Percentiles rank a stretch among this genome's conserved stretches.
phyloP scores from a whole-genome alignment of 2,888 invertebrate species.

The Mythimna ferrago region DNA sequence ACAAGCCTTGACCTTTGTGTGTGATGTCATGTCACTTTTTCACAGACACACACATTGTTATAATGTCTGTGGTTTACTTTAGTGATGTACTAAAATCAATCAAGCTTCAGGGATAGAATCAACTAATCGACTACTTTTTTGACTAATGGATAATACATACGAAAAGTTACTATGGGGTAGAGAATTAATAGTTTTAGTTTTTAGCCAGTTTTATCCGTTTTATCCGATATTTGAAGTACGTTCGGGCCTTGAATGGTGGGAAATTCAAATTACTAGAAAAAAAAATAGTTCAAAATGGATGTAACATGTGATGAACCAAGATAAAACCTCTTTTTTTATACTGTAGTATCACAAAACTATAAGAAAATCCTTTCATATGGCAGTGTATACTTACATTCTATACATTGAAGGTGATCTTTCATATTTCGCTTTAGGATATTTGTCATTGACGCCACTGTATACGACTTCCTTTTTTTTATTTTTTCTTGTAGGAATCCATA shows the following conservation, averaged over 20 bases:
- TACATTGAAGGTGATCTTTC: slow-evolving; percentile 85
- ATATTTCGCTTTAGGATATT: slow-evolving; percentile 67
- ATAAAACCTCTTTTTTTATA: too few species aligned
- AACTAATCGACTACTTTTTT: slow-evolving; percentile 12
- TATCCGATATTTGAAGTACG: too few species aligned
- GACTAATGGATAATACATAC: not conserved
- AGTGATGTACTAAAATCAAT: slow-evolving; percentile 15
- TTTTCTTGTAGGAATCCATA: slow-evolving; percentile 84
- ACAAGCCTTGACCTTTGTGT: slow-evolving; percentile 60
- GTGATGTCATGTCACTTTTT: slow-evolving; percentile 35
- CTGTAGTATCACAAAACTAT: not conserved
- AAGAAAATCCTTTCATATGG: too few species aligned
- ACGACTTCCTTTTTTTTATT: slow-evolving; percentile 82
- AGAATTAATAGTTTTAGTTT: too few species aligned
- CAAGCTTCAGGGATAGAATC: not conserved
- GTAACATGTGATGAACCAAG: too few species aligned
- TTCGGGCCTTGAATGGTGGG: not conserved
- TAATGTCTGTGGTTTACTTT: not conserved
- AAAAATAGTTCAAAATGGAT: not conserved
- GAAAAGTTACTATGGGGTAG: not conserved
- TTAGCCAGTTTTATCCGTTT: too few species aligned
- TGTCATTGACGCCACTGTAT: slow-evolving; percentile 77
- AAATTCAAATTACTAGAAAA: not conserved
- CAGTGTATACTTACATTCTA: slow-evolving; percentile 76
- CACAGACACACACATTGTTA: not conserved